Conservation (phyloP, 2,888 invertebrate species). For the Agrochola lota region DNA sequence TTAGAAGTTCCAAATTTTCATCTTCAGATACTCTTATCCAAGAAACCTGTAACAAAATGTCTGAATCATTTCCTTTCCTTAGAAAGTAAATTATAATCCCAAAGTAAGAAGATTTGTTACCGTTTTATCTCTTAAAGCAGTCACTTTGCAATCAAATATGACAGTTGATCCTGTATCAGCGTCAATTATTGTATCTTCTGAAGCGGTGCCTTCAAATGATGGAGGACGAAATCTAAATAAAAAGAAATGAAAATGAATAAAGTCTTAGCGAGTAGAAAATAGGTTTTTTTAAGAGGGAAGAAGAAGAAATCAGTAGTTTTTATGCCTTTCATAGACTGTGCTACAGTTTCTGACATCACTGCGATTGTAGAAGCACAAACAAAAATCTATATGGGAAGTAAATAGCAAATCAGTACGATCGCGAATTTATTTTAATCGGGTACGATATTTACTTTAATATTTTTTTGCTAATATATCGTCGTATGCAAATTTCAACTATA, state of each 20-base stretch:
- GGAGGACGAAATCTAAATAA: constrained; percentile 85
- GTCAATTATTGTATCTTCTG: constrained; percentile 81
- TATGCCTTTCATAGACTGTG: neutral
- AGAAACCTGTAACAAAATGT: constrained; percentile 90
- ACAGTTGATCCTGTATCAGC: constrained; percentile 89
- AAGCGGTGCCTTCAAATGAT: constrained; percentile 83
- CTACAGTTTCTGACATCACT: neutral
- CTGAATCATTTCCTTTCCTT: constrained; percentile 4
- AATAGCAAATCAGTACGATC: neutral
- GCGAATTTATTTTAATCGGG: neutral
- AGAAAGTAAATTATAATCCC: neutral
- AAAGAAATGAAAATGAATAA: constrained; percentile 28
- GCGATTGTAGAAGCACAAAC: neutral
- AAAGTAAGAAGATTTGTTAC: constrained; percentile 68
- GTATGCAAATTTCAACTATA: constrained; percentile 19
- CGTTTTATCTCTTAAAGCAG: constrained; percentile 88
- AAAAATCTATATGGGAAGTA: neutral
- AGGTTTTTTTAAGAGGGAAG: neutral
- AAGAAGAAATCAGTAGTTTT: neutral
- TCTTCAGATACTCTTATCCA: constrained; percentile 92
- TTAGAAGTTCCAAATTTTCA: constrained; percentile 92
- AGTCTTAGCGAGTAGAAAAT: neutral
- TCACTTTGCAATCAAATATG: constrained; percentile 88
- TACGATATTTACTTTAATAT: neutral
- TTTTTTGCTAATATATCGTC: constrained; percentile 3